Conservation (phyloP, 2,113 vertebrate genomes). For the Heterochromis multidens region DNA sequence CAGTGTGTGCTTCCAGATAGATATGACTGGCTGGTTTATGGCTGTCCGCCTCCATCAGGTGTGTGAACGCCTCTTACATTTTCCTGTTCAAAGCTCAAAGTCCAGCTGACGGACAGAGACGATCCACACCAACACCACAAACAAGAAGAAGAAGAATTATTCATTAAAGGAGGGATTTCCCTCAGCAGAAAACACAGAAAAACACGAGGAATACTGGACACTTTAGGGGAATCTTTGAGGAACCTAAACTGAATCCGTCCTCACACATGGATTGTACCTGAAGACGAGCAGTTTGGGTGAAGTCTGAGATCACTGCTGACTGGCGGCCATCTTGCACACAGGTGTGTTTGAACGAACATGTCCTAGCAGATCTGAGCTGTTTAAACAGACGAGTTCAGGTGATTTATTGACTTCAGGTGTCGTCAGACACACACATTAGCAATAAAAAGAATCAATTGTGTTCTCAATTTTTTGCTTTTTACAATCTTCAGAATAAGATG, state of each 20-base stretch:
- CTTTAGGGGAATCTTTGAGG: background rate
- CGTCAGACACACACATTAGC: background rate
- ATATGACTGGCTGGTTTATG: conserved; percentile 48
- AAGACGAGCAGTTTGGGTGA: background rate
- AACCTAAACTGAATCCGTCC: too few species aligned
- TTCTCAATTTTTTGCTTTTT: background rate
- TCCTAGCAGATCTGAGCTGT: background rate
- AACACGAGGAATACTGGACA: background rate
- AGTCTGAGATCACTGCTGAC: background rate
- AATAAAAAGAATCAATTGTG: background rate
- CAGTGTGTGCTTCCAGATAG: background rate
- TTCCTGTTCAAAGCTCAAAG: conserved; percentile 74
- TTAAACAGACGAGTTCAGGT: background rate
- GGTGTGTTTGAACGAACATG: conserved; percentile 36
- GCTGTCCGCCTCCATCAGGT: conserved; percentile 45
- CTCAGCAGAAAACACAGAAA: background rate
- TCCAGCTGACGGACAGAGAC: conserved; percentile 48
- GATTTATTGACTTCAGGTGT: background rate
- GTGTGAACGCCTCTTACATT: conserved; percentile 30
- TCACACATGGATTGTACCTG: conserved; percentile 65
- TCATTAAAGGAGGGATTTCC: background rate
- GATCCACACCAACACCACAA: background rate
- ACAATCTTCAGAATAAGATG: background rate
- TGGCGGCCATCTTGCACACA: conserved; percentile 55
- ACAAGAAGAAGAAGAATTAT: background rate